Conservation (phyloP, 2,113 vertebrate genomes). For the Corythoichthys haematopterus region DNA sequence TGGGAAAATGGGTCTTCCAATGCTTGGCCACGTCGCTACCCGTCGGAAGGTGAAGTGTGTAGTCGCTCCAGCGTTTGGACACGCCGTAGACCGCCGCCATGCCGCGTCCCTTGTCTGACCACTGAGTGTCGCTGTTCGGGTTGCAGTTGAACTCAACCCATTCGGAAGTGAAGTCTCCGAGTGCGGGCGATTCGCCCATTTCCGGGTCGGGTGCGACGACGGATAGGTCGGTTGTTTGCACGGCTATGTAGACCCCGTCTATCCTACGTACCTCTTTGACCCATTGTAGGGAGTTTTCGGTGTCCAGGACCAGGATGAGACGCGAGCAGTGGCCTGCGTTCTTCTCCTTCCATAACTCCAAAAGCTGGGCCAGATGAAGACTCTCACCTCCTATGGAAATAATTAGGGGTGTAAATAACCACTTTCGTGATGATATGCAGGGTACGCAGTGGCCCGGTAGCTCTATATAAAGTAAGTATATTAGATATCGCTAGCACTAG, state of each 20-base stretch:
- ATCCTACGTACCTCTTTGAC: constrained; percentile 85
- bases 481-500: too few relatives aligned
- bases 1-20: constrained; percentile 94
- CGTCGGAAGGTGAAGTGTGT: constrained; percentile 88
- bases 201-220: constrained; percentile 24
- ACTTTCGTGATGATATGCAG: too few relatives aligned
- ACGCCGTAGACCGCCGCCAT: constrained; percentile 81
- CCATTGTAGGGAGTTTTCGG: constrained; percentile 88
- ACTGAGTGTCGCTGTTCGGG: constrained; percentile 76
- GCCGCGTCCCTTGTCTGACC: constrained; percentile 78
- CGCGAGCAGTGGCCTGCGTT: constrained; percentile 85
- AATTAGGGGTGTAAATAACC: too few relatives aligned
- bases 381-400: constrained; percentile 81
- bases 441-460: too few relatives aligned
- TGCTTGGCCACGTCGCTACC: constrained; percentile 92
- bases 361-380: constrained; percentile 79
- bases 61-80: constrained; percentile 93
- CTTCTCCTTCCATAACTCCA: constrained; percentile 94
- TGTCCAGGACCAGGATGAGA: constrained; percentile 90
- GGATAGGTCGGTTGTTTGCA: constrained; percentile 85
- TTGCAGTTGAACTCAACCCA: constrained; percentile 98
- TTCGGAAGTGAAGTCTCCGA: constrained; percentile 91
- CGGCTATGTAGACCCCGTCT: constrained; percentile 81
- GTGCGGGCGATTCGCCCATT: constrained; percentile 65
- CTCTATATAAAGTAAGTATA: too few relatives aligned